Base-by-base conservation (phyloP, 2,113 vertebrate genomes). In the Porphyrio hochstetteri region DNA sequence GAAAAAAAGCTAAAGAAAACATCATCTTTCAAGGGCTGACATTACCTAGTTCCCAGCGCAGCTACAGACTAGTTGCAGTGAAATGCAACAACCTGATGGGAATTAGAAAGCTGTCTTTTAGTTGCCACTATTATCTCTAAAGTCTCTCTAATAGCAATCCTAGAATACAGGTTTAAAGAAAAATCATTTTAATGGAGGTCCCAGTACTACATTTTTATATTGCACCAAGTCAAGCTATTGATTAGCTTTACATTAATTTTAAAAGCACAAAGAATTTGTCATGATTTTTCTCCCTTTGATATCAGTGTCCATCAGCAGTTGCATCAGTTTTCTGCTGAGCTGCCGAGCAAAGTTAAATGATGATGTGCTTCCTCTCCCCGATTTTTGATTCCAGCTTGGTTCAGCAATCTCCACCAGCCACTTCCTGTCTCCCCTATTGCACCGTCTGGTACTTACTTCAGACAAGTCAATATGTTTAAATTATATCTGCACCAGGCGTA, bases 391-490 rank as follows among this genome's bases (percentile, higher is more conserved):
- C 94, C 95, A 96, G 96, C 93, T 92, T 95, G 68, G 82, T 96
- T 97, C 97, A 98, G 97, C 97, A 97, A 93, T 96, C 97, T 96
- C 87, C 9, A 96, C 92, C 96, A 95, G 97, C 97, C 96, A 96
- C 97, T 98, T 98, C 98, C 98, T 97, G 97, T 94, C 97, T 97
- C 97, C 93, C 92, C 97, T 75, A 88, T 60, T 94, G 89, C 92
- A 94, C 88, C 5, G 92, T 97, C 98, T 97, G 96, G 97, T 96
- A 97, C 96, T 97, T 94, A 96, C 90, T 97, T 94, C 97, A 98
- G 98, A 97, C 97, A 94, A 96, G 97, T 97, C 98, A 94, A 97
- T 98, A 98, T 24, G 63, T 97, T 98, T 96, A 97, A 98, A 98
- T 98, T 97, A 97, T 97, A 98, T 95, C 95, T 97, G 93, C 82